Evolutionary conservation across 2,113 vertebrate genomes (phyloP), one percentile per base, ranked within the genome.

Genomic region (Anolis sagrei): DNA sequence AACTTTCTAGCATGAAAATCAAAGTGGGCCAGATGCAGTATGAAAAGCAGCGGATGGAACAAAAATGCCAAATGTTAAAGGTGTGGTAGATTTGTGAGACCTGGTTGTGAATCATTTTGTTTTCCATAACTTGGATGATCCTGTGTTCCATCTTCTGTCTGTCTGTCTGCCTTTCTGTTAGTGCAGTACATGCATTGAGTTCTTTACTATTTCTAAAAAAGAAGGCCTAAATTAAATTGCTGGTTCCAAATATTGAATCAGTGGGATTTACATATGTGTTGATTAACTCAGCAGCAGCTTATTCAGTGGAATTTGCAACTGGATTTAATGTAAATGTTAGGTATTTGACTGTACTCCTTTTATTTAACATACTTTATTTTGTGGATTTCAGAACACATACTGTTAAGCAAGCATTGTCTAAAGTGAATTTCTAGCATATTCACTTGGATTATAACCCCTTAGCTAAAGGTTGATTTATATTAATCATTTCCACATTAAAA

Each of bases 1-100:
- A 99, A 96, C 97, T 99, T 95, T 99, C 98, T 97, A 99, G 98
- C 96, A 97, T 98, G 98, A 99, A 99, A 99, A 98, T 99, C 97
- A 99, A 98, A 96, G 97, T 98, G 97, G 97, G 98, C 96, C 98
- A 99, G 97, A 97, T 99, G 97, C 98, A 99, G 96, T 99, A 97
- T 97, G 98, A 99, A 95, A 99, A 98, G 96, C 98, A 99, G 95
- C 97, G 97, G 97, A 97, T 97, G 97, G 98, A 99, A 86, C 96
- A 97, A 96, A 98, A 98, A 93, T 97, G 97, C 95, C 97, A 97
- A 94, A 95, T 97, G 18, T 89, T 98, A 81, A 97, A 99, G 98
- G 98, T 99, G 96, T 88, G 95, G 97, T 97, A 95, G 93, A 93
- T 94, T 75, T 87, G 93, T 95, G 93, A 93, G 82, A 77, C 81